Conservation (phyloP, 2,888 invertebrate species). For the Agrotis exclamationis region DNA sequence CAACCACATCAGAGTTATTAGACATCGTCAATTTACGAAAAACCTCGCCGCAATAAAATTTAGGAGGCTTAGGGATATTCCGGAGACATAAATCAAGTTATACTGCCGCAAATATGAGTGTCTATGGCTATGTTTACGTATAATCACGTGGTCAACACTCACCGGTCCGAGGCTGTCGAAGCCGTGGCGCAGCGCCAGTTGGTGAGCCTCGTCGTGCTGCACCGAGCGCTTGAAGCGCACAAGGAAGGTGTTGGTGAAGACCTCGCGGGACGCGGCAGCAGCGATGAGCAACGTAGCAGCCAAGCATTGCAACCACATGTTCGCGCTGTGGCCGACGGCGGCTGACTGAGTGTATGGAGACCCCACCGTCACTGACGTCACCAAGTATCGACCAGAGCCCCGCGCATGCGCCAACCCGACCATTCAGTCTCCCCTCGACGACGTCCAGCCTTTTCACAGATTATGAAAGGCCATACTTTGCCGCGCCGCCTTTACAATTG, state of each 20-base stretch:
- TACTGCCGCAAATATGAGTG: slow-evolving; percentile 63
- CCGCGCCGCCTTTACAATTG: slow-evolving; percentile 70
- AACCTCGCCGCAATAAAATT: slow-evolving; percentile 54
- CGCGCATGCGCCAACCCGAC: slow-evolving; percentile 82
- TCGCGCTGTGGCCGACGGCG: slow-evolving; percentile 83
- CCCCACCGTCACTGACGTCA: slow-evolving; percentile 85
- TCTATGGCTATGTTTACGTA: slow-evolving; percentile 84
- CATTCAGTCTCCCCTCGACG: slow-evolving; percentile 69
- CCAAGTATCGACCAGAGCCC: slow-evolving; percentile 83
- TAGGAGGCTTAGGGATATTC: slow-evolving; percentile 39
- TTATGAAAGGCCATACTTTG: slow-evolving; percentile 75
- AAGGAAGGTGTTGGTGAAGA: slow-evolving; percentile 99
- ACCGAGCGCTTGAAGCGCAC: slow-evolving; percentile 96
- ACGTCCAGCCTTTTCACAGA: slow-evolving; percentile 73
- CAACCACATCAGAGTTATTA: slow-evolving; percentile 26
- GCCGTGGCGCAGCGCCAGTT: slow-evolving; percentile 96
- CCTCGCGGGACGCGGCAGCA: slow-evolving; percentile 90
- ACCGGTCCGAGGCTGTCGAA: slow-evolving; percentile 99
- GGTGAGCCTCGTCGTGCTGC: slow-evolving; percentile 94
- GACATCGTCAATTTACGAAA: slow-evolving; percentile 57
- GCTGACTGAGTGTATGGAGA: slow-evolving; percentile 81
- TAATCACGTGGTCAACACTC: slow-evolving; percentile 91
- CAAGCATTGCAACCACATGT: slow-evolving; percentile 89
- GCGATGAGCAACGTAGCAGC: slow-evolving; percentile 85
- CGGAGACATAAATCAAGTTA: slow-evolving; percentile 63